Evolutionary conservation across 2,797 vertebrate species (phyloP).

Genomic region (Scolopax bukidnonensis): DNA sequence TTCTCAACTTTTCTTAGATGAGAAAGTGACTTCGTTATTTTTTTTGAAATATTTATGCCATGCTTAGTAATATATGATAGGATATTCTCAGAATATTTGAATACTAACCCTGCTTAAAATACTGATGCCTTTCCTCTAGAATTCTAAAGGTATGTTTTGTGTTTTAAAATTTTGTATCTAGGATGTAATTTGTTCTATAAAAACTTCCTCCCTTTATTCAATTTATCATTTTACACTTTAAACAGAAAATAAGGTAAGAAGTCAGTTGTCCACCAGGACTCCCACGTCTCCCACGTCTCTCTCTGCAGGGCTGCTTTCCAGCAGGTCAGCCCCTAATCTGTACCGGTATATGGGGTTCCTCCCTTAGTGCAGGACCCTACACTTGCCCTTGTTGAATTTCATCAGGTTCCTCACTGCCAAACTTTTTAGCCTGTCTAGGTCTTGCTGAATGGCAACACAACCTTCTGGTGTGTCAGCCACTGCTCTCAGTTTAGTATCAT

Average conservation of each 20-base stretch:
- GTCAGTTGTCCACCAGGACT: not conserved
- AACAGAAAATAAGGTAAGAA: not conserved
- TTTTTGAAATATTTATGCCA: not conserved
- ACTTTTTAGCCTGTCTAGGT: not conserved
- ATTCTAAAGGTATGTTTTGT: not conserved
- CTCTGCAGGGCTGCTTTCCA: not conserved
- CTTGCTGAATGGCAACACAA: not conserved
- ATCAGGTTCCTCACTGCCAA: not conserved
- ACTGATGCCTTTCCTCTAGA: not conserved
- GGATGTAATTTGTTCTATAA: not conserved
- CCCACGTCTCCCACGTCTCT: not conserved
- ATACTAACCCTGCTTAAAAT: not conserved
- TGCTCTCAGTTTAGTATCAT: too few relatives aligned
- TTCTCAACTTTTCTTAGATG: not conserved
- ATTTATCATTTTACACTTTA: not conserved
- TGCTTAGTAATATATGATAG: not conserved
- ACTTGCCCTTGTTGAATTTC: not conserved
- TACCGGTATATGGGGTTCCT: not conserved
- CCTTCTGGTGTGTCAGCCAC: not conserved
- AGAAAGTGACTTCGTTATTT: not conserved
- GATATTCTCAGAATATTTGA: not conserved
- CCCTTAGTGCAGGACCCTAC: not conserved
- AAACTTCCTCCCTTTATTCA: not conserved
- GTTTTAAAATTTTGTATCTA: not conserved
- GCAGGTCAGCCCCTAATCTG: not conserved